A percentile compares a stretch with the other conserved stretches of the same genome.
phyloP scores from a whole-genome alignment of 2,113 vertebrate genomes.

The Trochalopteron elliotii region DNA sequence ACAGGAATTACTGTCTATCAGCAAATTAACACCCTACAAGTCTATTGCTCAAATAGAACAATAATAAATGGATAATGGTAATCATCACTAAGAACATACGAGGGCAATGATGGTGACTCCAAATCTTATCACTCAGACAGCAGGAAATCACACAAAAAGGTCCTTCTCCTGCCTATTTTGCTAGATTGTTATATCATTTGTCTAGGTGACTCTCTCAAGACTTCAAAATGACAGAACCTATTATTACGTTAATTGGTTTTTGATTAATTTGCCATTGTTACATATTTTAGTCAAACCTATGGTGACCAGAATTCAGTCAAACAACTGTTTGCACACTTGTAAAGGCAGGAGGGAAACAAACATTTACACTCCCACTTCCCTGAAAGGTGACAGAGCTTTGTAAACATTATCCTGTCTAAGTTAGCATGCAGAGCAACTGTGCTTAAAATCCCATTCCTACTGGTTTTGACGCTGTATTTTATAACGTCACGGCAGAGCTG shows the following conservation, averaged over 20 bases:
- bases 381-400: neutral
- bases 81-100: neutral
- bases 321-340: neutral
- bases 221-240: neutral
- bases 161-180: neutral
- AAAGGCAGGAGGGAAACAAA: neutral
- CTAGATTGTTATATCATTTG: neutral
- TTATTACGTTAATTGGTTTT: neutral
- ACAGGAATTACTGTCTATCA: neutral
- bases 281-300: neutral
- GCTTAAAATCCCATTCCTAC: slow-evolving; percentile 59
- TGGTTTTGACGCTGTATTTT: slow-evolving; percentile 86
- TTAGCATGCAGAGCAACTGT: neutral
- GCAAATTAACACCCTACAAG: neutral
- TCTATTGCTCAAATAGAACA: neutral
- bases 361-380: neutral
- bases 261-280: neutral
- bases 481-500: slow-evolving; percentile 83
- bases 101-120: neutral
- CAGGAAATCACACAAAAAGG: neutral
- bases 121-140: neutral
- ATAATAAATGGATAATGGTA: neutral
- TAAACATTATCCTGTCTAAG: neutral
- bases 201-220: neutral
- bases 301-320: neutral